Evolutionary conservation across 2,888 invertebrate species (phyloP), one percentile per base, ranked within the genome.

Genomic region (Lasioglossum lativentre): DNA sequence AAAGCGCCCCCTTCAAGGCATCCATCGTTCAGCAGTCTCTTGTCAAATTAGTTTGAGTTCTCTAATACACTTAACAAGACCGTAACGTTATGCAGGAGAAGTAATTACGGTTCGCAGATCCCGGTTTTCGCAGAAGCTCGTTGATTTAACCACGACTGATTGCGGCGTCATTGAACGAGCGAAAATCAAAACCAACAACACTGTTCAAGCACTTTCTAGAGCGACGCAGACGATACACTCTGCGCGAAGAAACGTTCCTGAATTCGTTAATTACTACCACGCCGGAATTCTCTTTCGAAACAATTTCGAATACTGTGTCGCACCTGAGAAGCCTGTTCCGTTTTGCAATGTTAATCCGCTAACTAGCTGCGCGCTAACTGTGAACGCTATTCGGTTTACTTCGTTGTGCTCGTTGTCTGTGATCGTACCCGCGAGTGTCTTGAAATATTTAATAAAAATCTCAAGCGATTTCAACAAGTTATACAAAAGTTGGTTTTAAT

Each of bases 61-160:
- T 45, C 75, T 77, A 79, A 77, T 72, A 66, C 75, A 84, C 40
- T 59, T 74, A 75, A 82, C 74, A 63, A 75, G 59, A 80, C 77
- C 79, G 79, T 70, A 82, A 82, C 66, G 59, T 87, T 84, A 79
- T 63, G 68, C 63, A 42, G 66, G 68, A 45, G 79, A 73, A 42
- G 75, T 87, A 82, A 84, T 78, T 78, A 78, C 45, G 56, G 38
- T 56, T 27, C 56, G 52, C 30, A 38, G 59, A 72, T 86, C 66
- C 66, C 66, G 78, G 73, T 77, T 82, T 76, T 70, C 75, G 34
- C 23, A 38, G 75, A 8, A 56, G 80, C 73, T n/a, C 47, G 76
- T 40, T 77, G 52, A 80, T 75, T 75, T 75, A 76, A 82, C 70
- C 52, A 40, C 47, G 63, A 8, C 40, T 47, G 79, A 73, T 86